Conservation (phyloP, 30 jellyfish, hydroid and myxozoan species). For the Calvadosia cruxmelitensis region DNA sequence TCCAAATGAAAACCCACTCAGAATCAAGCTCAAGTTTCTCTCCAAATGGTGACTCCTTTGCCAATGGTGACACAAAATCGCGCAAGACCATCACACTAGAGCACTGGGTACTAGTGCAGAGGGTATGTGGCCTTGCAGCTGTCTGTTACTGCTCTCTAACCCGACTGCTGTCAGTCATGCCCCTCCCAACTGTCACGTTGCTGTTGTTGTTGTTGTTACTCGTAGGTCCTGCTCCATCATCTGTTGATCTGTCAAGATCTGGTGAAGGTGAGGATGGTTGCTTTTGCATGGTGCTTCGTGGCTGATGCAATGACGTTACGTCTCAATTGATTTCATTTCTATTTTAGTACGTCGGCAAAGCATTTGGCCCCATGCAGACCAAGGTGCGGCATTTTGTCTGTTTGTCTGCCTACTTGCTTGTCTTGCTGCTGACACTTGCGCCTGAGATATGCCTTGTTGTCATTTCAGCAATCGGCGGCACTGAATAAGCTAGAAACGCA, state of each 20-base stretch:
- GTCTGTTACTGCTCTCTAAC: too few relatives aligned
- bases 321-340: neutral
- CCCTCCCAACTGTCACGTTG: too few relatives aligned
- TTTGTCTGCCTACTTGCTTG: too few relatives aligned
- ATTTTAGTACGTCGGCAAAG: neutral
- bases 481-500: neutral
- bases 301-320: too few relatives aligned
- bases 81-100: slow-evolving; percentile 5
- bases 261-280: neutral
- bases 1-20: too few relatives aligned
- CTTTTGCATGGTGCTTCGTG: too few relatives aligned
- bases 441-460: too few relatives aligned
- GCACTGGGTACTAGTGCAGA: neutral
- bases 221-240: slow-evolving; percentile 15
- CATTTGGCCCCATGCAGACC: neutral
- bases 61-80: neutral
- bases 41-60: slow-evolving; percentile 1
- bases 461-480: neutral
- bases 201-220: too few relatives aligned
- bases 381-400: neutral
- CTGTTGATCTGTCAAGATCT: slow-evolving; percentile 2
- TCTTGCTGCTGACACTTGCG: too few relatives aligned
- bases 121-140: too few relatives aligned
- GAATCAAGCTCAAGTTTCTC: too few relatives aligned
- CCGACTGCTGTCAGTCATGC: too few relatives aligned